Conservation (phyloP, 2,113 vertebrate genomes). For the Ornithorhynchus anatinus region DNA sequence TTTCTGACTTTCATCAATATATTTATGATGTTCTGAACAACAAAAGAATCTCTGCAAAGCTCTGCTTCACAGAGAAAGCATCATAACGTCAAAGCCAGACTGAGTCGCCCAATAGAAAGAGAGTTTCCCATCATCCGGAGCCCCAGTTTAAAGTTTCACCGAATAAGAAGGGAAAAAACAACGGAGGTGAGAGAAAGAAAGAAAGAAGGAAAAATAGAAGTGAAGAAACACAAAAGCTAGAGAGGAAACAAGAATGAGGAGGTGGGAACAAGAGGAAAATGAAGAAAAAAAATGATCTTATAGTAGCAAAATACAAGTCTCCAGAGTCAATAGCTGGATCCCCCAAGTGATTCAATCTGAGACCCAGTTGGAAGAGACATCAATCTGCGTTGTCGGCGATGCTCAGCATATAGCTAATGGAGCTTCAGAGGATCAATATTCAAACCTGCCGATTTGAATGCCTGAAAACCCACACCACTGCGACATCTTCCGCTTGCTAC, state of each 20-base stretch:
- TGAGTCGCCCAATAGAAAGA: conserved; percentile 67
- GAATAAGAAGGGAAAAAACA: background rate
- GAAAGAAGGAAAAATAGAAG: too few relatives aligned
- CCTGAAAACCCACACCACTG: conserved; percentile 20
- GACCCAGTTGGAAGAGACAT: conserved; percentile 84
- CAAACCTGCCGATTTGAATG: conserved; percentile 67
- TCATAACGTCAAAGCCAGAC: conserved; percentile 62
- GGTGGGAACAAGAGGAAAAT: background rate
- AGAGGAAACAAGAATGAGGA: too few relatives aligned
- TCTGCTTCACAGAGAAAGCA: background rate
- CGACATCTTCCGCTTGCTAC: background rate
- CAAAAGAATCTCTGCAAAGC: conserved; percentile 61
- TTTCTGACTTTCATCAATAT: too few relatives aligned
- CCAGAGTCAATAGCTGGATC: conserved; percentile 77
- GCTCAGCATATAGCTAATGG: conserved; percentile 81
- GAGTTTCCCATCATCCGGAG: background rate
- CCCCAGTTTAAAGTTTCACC: conserved; percentile 40
- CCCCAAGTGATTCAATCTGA: conserved; percentile 78
- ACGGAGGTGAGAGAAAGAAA: fast-evolving
- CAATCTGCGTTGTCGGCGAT: conserved; percentile 83
- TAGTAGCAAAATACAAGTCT: conserved; percentile 69
- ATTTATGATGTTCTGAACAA: too few relatives aligned
- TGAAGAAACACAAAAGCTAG: fast-evolving
- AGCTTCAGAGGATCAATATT: conserved; percentile 84
- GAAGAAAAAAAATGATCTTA: conserved; percentile 53